Base-by-base conservation (phyloP, 2,797 vertebrate genomes). In the Artibeus lituratus region DNA sequence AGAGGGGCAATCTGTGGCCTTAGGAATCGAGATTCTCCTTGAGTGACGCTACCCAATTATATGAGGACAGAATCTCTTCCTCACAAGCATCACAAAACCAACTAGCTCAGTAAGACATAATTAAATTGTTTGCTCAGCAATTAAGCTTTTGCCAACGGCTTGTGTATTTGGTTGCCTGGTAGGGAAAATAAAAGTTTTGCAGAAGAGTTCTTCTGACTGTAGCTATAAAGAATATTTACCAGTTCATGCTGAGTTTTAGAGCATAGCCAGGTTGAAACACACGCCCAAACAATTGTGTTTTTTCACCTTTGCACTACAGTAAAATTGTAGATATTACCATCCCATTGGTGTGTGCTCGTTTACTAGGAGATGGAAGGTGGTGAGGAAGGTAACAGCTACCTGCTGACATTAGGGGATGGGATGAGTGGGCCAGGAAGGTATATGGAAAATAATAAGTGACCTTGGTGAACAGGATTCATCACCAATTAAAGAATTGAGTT, bases 221-320 rank as follows among this genome's bases (percentile, higher is more conserved):
- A 57, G 21, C 42, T 57, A 15, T 81, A 77, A 65, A 86, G 47
- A 78, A 53, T 92, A 69, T 73, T 76, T 57, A 82, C 12, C 19
- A 69, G 26, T 93, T 89, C 42, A 53, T 73, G 32, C 35, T 49
- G 37, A 93, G 77, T 76, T 59, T 91, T 42, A 82, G 82, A 77
- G 37, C 29, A 89, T 35, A 74, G 70, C 29, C 47, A 55, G n/a
- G 35, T 82, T 73, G 90, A 86, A 62, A 37, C 16, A 77, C 44
- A 70, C 70, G 37, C 37, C 44, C 65, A 67, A 69, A 24, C 42
- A 9, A 26, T 86, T 49, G 19, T 53, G 19, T 29, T 65, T 87
- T 87, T 95, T 87, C 29, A 77, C 51, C 37, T 85, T 49, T 87
- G 55, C 9, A n/a, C 72, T 85, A 80, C 92, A 95, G 76, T 72